Percentiles rank a stretch among this genome's conserved stretches.
phyloP scores from a whole-genome alignment of 2,888 invertebrate genomes.

The Antheraea yamamai region DNA sequence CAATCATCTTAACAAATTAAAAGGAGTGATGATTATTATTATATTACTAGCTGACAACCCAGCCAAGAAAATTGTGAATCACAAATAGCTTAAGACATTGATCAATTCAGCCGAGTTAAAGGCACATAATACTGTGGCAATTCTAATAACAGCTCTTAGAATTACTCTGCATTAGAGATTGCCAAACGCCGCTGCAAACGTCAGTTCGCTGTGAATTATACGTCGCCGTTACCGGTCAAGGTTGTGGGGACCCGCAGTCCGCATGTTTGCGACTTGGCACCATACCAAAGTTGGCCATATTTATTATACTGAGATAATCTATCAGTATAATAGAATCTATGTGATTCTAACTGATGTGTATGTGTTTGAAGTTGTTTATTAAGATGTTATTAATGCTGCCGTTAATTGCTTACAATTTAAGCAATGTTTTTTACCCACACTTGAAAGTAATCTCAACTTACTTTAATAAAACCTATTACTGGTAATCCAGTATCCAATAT shows the following conservation, averaged over 20 bases:
- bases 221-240: slow-evolving; percentile 67
- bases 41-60: background rate
- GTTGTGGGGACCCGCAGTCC: slow-evolving; percentile 71
- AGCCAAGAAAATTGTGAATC: background rate
- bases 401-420: too few species aligned
- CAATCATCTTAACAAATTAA: background rate
- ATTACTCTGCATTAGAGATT: slow-evolving; percentile 38
- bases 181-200: slow-evolving; percentile 46
- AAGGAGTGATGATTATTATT: background rate
- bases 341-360: background rate
- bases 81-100: background rate
- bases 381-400: background rate
- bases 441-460: too few species aligned
- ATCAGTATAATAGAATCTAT: background rate
- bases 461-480: too few species aligned
- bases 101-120: background rate
- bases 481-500: too few species aligned
- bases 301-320: slow-evolving; percentile 29
- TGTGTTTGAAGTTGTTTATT: background rate
- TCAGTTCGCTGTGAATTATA: slow-evolving; percentile 49
- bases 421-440: too few species aligned
- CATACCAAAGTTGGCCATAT: slow-evolving; percentile 51
- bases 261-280: slow-evolving; percentile 64
- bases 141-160: background rate
- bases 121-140: background rate